Base-by-base conservation (phyloP, 2,797 vertebrate species). In the Bucorvus abyssinicus region DNA sequence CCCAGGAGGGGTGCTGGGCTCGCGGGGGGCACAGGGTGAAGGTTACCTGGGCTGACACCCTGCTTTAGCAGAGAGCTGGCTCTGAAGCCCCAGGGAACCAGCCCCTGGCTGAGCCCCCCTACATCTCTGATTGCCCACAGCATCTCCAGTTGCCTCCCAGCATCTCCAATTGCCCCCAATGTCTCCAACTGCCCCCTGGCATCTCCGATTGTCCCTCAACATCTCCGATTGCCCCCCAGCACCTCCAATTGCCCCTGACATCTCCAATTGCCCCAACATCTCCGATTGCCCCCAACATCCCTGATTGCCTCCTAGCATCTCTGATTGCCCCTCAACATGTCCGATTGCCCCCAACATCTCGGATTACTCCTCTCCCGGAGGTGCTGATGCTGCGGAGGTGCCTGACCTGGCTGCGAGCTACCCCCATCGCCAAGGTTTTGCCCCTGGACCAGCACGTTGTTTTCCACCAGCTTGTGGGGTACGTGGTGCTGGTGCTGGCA, bases 321-420 rank as follows among this genome's bases (percentile, higher is more conserved):
- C 30, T 2, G 0, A 3, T 18, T 27, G 26, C 20, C 32, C 49
- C 21, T 30, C 1, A 2, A 2, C 38, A 21, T 20, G 50, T 42
- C 65, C 4, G 2, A 11, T 63, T 21, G 12, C 57, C 32, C 36
- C 75, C 24, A 10, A 21, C 38, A 6, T 7, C 68, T 36, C 7
- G 11, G 1, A 9, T 15, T 14, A 7, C 29, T 8, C 9, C 6
- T 77, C 36, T 69, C 44, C 32, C 14, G 26, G 84, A 99, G 99
- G 98, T 99, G 59, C 97, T 98, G 96, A 99, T 99, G 99, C 95
- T 99, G 68, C 98, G 99, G 3, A 98, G 98, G 42, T 99, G 98
- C 76, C 92, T 99, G 18, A 98, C 98, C 0, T 98, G 99, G 98
- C 97, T 99, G 6, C 93, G 98, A 38, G 96, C 98, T 4, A 98